phyloP scores from a whole-genome alignment of 1,140 invertebrate genomes.

The Hesperophylax magnus region DNA sequence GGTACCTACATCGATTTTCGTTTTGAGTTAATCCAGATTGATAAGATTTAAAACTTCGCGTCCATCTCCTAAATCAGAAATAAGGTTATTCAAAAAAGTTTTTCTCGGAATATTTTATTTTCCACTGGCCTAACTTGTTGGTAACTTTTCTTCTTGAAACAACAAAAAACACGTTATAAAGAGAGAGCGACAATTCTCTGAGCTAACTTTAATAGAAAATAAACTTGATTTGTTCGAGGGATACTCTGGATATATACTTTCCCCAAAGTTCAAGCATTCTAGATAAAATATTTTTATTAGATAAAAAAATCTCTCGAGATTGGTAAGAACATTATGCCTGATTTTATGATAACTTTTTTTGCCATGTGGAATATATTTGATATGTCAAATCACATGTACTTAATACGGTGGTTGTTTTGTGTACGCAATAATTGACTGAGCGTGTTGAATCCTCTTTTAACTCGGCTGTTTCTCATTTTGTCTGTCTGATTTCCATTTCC shows the following conservation, averaged over 20 bases:
- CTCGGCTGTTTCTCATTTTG: no score
- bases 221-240: conserved; percentile 54
- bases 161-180: conserved; percentile 29
- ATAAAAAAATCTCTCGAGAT: conserved; percentile 8
- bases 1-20: no score
- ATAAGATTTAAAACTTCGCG: no score
- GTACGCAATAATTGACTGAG: no score
- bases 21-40: no score
- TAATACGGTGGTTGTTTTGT: no score
- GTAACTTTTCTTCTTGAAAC: conserved; percentile 52
- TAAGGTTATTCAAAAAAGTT: conserved; percentile 36
- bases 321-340: no score
- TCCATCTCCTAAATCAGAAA: background rate
- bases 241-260: conserved; percentile 9
- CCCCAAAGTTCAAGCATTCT: background rate
- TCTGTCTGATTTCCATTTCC: no score
- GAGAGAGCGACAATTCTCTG: conserved; percentile 26
- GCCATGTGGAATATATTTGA: no score
- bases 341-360: no score
- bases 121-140: conserved; percentile 49
- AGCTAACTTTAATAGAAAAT: conserved; percentile 58
- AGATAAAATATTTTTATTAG: conserved; percentile 31
- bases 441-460: no score
- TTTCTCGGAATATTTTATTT: conserved; percentile 14
- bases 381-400: no score